Percentiles rank a stretch among this genome's conserved stretches.
phyloP scores from a whole-genome alignment of 92 coral and sea anemone genomes.

The Parazoanthus darwini region DNA sequence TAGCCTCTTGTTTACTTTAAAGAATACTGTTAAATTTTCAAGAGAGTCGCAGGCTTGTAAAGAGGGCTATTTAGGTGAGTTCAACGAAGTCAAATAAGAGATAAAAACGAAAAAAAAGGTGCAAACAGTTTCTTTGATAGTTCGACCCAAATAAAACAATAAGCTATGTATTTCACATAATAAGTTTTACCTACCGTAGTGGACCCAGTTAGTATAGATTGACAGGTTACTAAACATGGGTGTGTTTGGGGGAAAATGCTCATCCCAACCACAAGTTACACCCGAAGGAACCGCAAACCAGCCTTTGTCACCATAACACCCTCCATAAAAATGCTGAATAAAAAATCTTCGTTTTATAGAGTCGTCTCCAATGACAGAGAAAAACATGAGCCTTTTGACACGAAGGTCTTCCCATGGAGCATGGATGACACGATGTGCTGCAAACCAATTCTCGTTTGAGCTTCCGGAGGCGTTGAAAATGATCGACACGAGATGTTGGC shows the following conservation, averaged over 20 bases:
- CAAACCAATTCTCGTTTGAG: conserved; percentile 7
- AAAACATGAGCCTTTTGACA: background rate
- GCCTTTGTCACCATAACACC: conserved; percentile 4
- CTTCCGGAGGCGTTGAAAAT: conserved; percentile 6
- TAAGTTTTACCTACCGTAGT: background rate
- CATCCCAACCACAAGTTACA: conserved; percentile 6
- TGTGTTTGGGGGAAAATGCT: background rate
- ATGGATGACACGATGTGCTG: background rate
- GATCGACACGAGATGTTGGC: background rate
- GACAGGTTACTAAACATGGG: background rate
- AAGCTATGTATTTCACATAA: too few species aligned
- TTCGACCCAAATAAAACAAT: too few species aligned
- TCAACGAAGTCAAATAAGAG: too few species aligned
- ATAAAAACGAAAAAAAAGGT: too few species aligned
- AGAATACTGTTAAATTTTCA: too few species aligned
- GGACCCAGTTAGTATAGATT: conserved; percentile 1
- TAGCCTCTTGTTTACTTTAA: too few species aligned
- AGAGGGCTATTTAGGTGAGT: too few species aligned
- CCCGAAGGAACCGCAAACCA: conserved; percentile 5
- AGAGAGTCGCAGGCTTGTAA: too few species aligned
- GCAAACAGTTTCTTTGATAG: too few species aligned
- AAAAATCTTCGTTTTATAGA: background rate
- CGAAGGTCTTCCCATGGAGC: conserved; percentile 18
- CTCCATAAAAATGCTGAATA: background rate
- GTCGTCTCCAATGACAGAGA: background rate